Conservation (phyloP, 2,113 vertebrate genomes). For the Perccottus glenii region DNA sequence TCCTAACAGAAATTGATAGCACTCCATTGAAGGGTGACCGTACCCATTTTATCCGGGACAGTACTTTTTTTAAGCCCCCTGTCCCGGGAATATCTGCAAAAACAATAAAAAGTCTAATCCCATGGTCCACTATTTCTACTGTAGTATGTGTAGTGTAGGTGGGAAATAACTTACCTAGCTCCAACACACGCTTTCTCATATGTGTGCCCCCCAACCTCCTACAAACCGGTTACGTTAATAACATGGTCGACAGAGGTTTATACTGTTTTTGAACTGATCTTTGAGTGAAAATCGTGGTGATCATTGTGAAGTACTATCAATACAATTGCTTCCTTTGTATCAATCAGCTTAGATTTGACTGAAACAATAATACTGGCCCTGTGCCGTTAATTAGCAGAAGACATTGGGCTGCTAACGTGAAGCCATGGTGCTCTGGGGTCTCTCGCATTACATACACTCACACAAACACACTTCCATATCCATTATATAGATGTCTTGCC, state of each 20-base stretch:
- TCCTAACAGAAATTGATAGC: too few relatives aligned
- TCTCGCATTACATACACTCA: constrained; percentile 8
- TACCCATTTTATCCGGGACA: too few relatives aligned
- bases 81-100: too few relatives aligned
- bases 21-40: too few relatives aligned
- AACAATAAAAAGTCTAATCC: not conserved
- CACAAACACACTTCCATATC: constrained; percentile 11
- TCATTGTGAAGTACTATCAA: constrained; percentile 67
- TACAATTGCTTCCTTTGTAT: constrained; percentile 46
- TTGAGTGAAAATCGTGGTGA: constrained; percentile 49
- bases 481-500: constrained; percentile 37
- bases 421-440: constrained; percentile 4
- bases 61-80: too few relatives aligned
- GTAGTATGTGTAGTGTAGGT: constrained; percentile 27
- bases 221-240: constrained; percentile 12
- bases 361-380: constrained; percentile 54
- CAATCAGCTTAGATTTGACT: constrained; percentile 34
- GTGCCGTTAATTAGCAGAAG: constrained; percentile 47
- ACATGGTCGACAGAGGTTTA: constrained; percentile 27
- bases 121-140: constrained; percentile 4
- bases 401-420: constrained; percentile 24
- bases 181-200: constrained; percentile 5
- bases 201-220: constrained; percentile 43
- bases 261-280: constrained; percentile 25
- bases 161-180: constrained; percentile 15